Base-by-base conservation (phyloP, 2,797 vertebrate genomes). In the Diplodus sargus region DNA sequence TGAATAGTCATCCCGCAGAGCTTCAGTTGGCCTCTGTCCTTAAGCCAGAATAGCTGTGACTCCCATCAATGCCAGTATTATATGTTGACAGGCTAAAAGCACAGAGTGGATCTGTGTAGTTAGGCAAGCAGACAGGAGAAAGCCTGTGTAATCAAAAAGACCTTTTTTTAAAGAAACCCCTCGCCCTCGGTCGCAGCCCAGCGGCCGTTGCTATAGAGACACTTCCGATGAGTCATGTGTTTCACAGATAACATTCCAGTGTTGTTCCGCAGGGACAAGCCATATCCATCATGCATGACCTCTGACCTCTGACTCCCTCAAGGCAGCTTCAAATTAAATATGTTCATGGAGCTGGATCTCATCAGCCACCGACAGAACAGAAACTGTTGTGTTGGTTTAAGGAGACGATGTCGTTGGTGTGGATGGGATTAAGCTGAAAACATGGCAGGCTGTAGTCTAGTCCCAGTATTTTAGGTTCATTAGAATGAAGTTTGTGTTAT, bases 41-140 rank as follows among this genome's bases (percentile, higher is more conserved):
- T 62, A 12, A 45, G 76, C 60, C 73, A 70, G 76, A 82, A 68
- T 74, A 68, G 84, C 88, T 18, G 79, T 28, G 82, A 76, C 86
- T 82, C 80, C 76, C 77, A 78, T 93, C 90, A 93, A 92, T 90
- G 91, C 87, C 85, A 14, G 89, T 88, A 93, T 93, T 94, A 84
- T 94, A 52, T 81, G 67, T 79, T 12, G 83, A 81, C 72, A 57
- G 74, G 57, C 83, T 70, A 48, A 85, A 85, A 79, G 87, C 87
- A 90, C 91, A 92, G 70, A 91, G 89, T 87, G 84, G 81, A 86
- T 90, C 90, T 90, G 81, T 91, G 84, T 79, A 5, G 74, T 76
- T 61, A 17, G 47, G 28, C 39, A 1, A 22, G 87, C 70, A 71
- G 69, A 91, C 88, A 91, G 90, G 85, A 86, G 89, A 84, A 85